Evolutionary conservation across 2,888 invertebrate species (phyloP).

Genomic region (Odontocolon sp.): DNA sequence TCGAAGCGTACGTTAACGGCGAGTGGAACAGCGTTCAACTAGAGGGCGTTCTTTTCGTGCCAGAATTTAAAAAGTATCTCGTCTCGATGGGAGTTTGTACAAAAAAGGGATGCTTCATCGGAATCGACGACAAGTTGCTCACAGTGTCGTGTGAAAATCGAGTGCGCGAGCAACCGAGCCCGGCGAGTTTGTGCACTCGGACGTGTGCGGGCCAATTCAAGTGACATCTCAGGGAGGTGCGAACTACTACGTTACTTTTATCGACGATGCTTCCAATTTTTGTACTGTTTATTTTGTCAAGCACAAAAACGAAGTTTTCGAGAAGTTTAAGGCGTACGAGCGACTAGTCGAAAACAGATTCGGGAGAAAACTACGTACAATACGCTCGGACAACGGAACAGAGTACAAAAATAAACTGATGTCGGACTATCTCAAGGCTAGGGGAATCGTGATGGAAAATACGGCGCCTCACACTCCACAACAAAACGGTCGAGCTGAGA

Average conservation of each 20-base stretch:
- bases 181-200: constrained; percentile 40
- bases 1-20: constrained; percentile 12
- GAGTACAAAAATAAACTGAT: constrained; percentile 41
- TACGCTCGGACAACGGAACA: constrained; percentile 44
- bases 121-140: constrained; percentile 2
- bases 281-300: constrained; percentile 44
- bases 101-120: neutral
- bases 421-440: constrained; percentile 44
- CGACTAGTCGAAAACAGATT: constrained; percentile 45
- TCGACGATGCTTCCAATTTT: constrained; percentile 33
- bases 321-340: constrained; percentile 49
- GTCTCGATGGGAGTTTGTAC: constrained; percentile 30
- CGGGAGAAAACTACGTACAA: constrained; percentile 29
- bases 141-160: constrained; percentile 25
- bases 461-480: constrained; percentile 67
- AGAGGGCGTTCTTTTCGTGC: constrained; percentile 30
- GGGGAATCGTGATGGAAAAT: constrained; percentile 63
- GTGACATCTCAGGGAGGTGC: constrained; percentile 43
- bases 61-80: constrained; percentile 45
- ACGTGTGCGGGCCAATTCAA: constrained; percentile 51
- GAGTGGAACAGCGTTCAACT: constrained; percentile 1
- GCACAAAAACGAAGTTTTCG: constrained; percentile 51
- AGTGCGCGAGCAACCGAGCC: constrained; percentile 18
- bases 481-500: constrained; percentile 69
- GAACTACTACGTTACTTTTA: constrained; percentile 45